Evolutionary conservation across 2,888 invertebrate species (phyloP).

Genomic region (Diogma glabrata): DNA sequence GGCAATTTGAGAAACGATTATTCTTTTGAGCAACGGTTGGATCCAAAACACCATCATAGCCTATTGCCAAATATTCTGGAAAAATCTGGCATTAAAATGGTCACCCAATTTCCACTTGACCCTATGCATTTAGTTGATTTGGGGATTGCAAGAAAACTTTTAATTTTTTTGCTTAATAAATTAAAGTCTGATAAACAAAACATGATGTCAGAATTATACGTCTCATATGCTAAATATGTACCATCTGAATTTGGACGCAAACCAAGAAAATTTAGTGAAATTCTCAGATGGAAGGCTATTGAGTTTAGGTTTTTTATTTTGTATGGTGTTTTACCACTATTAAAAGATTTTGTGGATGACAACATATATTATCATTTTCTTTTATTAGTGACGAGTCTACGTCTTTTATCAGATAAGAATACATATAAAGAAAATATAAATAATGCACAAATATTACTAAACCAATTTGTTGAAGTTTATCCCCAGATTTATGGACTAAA

Average conservation of each 20-base stretch:
- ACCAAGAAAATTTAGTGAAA: neutral
- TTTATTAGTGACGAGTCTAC: neutral
- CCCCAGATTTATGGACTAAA: slow-evolving; percentile 14
- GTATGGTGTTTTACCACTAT: neutral
- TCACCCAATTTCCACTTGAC: neutral
- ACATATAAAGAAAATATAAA: neutral
- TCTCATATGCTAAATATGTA: neutral
- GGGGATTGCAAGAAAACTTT: neutral
- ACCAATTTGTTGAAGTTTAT: slow-evolving; percentile 16
- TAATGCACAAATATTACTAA: neutral
- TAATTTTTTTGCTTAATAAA: too few relatives aligned
- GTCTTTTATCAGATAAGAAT: neutral
- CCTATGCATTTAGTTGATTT: slow-evolving; percentile 4
- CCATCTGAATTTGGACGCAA: too few relatives aligned
- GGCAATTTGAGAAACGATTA: too few relatives aligned
- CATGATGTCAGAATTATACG: neutral
- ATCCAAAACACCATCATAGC: neutral
- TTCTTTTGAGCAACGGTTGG: too few relatives aligned
- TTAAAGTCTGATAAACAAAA: too few relatives aligned
- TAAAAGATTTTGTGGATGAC: neutral
- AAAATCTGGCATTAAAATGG: neutral
- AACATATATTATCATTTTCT: neutral
- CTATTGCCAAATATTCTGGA: neutral
- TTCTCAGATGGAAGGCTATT: slow-evolving; percentile 3
- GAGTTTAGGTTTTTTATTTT: slow-evolving; percentile 7